Conservation (phyloP, 1,140 invertebrate species). For the Vanessa tameamea region DNA sequence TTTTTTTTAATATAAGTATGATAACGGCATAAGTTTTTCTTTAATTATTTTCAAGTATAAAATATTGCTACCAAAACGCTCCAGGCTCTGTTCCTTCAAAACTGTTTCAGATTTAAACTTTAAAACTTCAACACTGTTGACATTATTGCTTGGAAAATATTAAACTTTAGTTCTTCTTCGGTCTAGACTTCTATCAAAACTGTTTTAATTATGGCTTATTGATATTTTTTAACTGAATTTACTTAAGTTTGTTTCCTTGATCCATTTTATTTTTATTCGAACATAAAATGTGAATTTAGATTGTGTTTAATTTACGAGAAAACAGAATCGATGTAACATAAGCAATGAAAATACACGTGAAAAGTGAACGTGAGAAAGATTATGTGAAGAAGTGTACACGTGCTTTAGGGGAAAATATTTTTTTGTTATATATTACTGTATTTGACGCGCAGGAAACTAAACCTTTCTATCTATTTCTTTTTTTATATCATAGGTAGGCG, state of each 20-base stretch:
- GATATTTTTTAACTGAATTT: neutral
- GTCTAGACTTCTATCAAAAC: neutral
- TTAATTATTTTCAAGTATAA: neutral
- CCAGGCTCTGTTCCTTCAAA: conserved; percentile 1
- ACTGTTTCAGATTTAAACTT: conserved; percentile 9
- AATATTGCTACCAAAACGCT: neutral
- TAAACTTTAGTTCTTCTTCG: neutral
- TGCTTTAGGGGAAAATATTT: no score
- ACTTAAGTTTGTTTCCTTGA: neutral
- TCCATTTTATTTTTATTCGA: no score
- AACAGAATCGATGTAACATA: neutral
- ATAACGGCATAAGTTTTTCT: neutral
- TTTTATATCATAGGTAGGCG: no score
- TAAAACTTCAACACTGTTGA: conserved; percentile 1
- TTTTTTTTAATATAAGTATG: neutral
- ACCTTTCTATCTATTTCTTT: no score
- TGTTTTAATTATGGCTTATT: neutral
- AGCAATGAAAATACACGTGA: neutral
- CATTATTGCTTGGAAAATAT: conserved; percentile 1
- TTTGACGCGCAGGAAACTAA: no score
- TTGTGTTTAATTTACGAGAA: neutral
- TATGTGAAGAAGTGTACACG: no score
- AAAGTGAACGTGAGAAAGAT: no score
- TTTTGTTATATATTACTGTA: no score
- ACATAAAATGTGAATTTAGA: no score